These are phyloP conservation scores for Molanna angustata DNA, from an alignment of 2,888 invertebrate genomes.

Conservation along the genomic window DNA sequence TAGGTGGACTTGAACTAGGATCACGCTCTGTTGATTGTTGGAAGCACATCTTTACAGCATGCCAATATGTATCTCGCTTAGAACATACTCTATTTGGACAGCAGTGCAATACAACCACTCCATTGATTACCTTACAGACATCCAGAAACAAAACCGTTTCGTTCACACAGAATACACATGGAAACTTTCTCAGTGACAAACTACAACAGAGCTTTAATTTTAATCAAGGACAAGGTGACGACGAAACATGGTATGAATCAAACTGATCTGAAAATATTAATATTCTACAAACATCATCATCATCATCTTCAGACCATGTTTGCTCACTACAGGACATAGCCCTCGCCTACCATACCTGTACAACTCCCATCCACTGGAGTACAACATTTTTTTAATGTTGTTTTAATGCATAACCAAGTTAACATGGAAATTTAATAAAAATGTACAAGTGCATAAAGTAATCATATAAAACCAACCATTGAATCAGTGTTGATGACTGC, in stretches of 20 bases:
- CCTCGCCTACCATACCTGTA: too few species aligned
- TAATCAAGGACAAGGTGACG: slow-evolving; percentile 60
- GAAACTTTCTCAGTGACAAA: slow-evolving; percentile 39
- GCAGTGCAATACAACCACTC: slow-evolving; percentile 66
- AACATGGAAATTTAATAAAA: too few species aligned
- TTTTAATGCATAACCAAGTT: too few species aligned
- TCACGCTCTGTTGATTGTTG: slow-evolving; percentile 93
- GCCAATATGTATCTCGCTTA: slow-evolving; percentile 86
- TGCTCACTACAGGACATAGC: too few species aligned
- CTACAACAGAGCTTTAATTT: slow-evolving; percentile 59
- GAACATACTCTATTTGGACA: slow-evolving; percentile 89
- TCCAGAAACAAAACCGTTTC: slow-evolving; percentile 60
- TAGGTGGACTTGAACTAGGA: slow-evolving; percentile 82
- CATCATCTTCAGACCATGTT: too few species aligned
- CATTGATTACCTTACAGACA: slow-evolving; percentile 65
- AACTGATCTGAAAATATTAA: too few species aligned
- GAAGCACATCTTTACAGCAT: slow-evolving; percentile 93
- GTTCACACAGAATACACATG: slow-evolving; percentile 56
- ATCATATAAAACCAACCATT: too few species aligned
- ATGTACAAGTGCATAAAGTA: too few species aligned
- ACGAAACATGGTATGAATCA: slow-evolving; percentile 68
- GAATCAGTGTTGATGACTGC: too few species aligned
- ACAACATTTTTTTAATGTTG: too few species aligned
- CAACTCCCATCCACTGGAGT: too few species aligned
- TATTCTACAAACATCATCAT: too few species aligned